Base-by-base conservation (phyloP, 2,888 invertebrate genomes). In the Thereva nobilitata region DNA sequence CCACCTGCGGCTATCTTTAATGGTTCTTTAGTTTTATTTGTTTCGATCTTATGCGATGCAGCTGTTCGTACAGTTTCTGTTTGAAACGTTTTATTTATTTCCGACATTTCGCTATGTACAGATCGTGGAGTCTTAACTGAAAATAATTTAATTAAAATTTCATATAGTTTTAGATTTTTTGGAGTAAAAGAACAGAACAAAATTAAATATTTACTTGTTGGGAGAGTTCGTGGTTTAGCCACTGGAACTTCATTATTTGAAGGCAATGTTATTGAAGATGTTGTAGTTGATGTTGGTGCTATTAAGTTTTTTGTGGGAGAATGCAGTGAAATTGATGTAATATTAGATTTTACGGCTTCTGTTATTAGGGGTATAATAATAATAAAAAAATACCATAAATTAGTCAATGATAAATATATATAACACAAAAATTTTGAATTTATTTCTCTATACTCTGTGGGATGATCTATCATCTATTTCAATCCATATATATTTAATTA, bases 261-360 rank as follows among this genome's bases (percentile, higher is more conserved):
- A 5, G 42, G 5, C 7, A 53, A 1, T 45, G 44, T 23, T 61
- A 55, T 35, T 42, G 54, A 23, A 38, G 56, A 52, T 52, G 56
- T 70, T 5, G 69, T 67, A 42, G 70, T 47, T 10, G 69, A 68
- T 9, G 72, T 72, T 0, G 79, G 78, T 4, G 80, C 78, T 65
- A 75, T 78, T n/a, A 59, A 38, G 7, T 59, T 47, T 23, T 23
- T 23, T 23, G 23, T 56, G 5, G 70, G 70, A 2, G 70, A 70
- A 50, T 68, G 68, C 7, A 80, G 68, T n/a, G 79, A 77, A 64
- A 80, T 80, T 53, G 76, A 80, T 79, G 79, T 79, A 1, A 80
- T 76, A 74, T 80, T 80, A 2, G 80, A 79, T 64, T 77, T 76
- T 50, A 79, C 79, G 47, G 79, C 72, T 72, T 80, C 80, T 80